Base-by-base conservation (phyloP, 2,888 invertebrate genomes). In the Sarcophaga subvicina region DNA sequence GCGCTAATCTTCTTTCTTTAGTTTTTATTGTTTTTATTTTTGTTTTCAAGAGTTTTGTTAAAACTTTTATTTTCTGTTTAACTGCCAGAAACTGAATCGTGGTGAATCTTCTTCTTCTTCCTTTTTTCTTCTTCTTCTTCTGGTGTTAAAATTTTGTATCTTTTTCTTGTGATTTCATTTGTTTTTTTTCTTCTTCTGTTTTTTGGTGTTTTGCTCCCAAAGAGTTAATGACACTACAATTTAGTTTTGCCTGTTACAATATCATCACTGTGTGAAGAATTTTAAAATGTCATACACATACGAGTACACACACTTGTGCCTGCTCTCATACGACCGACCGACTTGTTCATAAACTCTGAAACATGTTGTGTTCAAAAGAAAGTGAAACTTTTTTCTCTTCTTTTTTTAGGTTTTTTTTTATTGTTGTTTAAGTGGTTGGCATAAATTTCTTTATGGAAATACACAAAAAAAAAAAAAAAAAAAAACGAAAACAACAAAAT, bases 341-440 rank as follows among this genome's bases (percentile, higher is more conserved):
- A 20, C 63, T 83, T 49, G 6, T 62, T 67, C 17, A 22, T 25
- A 66, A 69, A 27, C 45, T 72, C 71, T 77, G n/a, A 60, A 78
- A 83, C 72, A 73, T 83, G 72, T 73, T 73, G 83, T 73, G 78
- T 67, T 78, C 64, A 72, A 80, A 85, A 85, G 84, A 85, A 85
- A 85, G 84, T 85, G 84, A 85, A 85, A 85, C 64, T 37, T 37
- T 37, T 37, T 37, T 10, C 8, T 37, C 37, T 37, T 37, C 37
- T 37, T 37, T 37, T 37, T 76, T 80, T 47, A 17, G 2, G 0
- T n/a, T 10, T n/a, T 62, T 62, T 22, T 22, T 22, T 22, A 22
- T 22, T 22, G 3, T 62, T 62, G 37, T 3, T 72, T 77, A 63
- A 77, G 67, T 54, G 49, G 77, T 73, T 82, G 78, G 60, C 67